Evolutionary conservation across 2,888 invertebrate genomes (phyloP), one percentile per base, ranked within the genome.

Genomic region (Nemurella pictetii): DNA sequence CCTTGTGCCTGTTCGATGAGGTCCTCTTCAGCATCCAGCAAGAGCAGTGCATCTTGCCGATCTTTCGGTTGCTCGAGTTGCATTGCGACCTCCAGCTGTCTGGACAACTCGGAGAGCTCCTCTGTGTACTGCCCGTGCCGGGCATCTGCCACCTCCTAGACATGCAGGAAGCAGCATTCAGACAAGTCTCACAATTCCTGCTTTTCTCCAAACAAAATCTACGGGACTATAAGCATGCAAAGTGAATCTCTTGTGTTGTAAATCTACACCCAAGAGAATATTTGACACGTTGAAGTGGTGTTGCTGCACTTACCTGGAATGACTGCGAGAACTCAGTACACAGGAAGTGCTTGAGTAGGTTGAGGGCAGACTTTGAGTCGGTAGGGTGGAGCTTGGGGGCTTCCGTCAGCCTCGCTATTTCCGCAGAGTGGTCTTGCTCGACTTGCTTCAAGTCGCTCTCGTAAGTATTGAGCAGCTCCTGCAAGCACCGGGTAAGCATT

Each of bases 21-120:
- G 20, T 82, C 74, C 36, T 84, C 84, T 74, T 84, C 72, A 26
- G 80, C 4, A 4, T 84, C 81, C 20, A 84, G 81, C 2, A 84
- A 81, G n/a, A n/a, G 29, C 26, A n/a, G 26, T n/a, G 32, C 29
- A 3, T 26, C 80, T 4, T 30, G 35, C n/a, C 26, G 4, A n/a
- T 32, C 32, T n/a, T 25, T 20, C 25, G 35, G 25, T n/a, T n/a
- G 32, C 15, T 35, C 80, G 9, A 32, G 26, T 15, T 9, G 32
- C 80, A 81, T 36, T 3, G 80, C 35, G 0, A 20, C 35, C 35
- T 81, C 80, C 26, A 81, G 80, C 35, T 36, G 80, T 20, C 35
- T 5, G 5, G 15, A 35, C 20, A 81, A 36, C 80, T 81, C 80
- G 0, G 7, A 9, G n/a, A 81, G 20, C 32, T 81, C 25, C 26